Percentiles rank a stretch among this genome's conserved stretches.
phyloP scores from a whole-genome alignment of 2,113 vertebrate species.

The Melanostigma gelatinosum region DNA sequence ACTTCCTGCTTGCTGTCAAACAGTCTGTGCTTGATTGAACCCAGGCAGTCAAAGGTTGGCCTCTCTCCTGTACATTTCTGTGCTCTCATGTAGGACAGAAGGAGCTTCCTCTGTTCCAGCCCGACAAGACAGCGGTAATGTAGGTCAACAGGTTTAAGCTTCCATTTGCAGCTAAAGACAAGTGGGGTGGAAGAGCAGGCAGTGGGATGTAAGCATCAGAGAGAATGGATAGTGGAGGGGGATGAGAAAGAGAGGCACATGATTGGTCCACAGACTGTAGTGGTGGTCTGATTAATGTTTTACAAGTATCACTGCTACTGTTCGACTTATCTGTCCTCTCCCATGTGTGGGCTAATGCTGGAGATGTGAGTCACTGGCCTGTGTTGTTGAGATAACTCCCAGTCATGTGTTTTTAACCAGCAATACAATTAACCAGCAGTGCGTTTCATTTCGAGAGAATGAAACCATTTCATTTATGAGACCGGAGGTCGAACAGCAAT shows the following conservation, averaged over 20 bases:
- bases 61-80: not conserved
- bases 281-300: constrained; percentile 69
- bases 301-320: constrained; percentile 53
- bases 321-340: constrained; percentile 65
- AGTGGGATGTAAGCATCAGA: constrained; percentile 37
- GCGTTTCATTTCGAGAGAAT: constrained; percentile 24
- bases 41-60: not conserved
- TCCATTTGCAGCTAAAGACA: constrained; percentile 50
- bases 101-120: constrained; percentile 1
- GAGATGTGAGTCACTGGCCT: constrained; percentile 51
- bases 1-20: not conserved
- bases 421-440: constrained; percentile 20
- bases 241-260: constrained; percentile 1
- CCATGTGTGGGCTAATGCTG: constrained; percentile 58
- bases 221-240: constrained; percentile 27
- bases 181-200: constrained; percentile 60
- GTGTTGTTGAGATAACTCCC: constrained; percentile 63
- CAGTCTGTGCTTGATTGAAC: constrained; percentile 4
- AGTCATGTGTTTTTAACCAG: constrained; percentile 38
- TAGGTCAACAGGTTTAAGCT: constrained; percentile 66
- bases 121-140: constrained; percentile 41
- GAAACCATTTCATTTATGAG: constrained; percentile 32
- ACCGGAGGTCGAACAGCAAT: constrained; percentile 21
- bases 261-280: constrained; percentile 49
- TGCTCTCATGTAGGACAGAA: constrained; percentile 7